Base-by-base conservation (phyloP, 2,888 invertebrate species). In the Acronicta aceris region DNA sequence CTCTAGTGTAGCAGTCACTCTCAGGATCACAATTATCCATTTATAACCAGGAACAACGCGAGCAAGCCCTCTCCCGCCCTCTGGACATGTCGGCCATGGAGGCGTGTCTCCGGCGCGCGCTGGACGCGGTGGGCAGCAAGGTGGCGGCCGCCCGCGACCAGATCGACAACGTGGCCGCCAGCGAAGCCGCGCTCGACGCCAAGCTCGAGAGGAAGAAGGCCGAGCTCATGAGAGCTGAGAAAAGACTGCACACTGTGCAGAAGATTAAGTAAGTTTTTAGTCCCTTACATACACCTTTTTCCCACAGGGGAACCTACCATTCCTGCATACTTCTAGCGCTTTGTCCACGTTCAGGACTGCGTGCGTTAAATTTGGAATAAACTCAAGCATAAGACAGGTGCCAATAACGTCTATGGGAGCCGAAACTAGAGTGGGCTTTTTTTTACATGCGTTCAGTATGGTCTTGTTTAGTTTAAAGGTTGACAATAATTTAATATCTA, bases 211-310 rank as follows among this genome's bases (percentile, higher is more conserved):
- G 99, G 61, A 97, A 98, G 73, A 96, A 96, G 73, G 96, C 97
- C 0, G 99, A 99, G 86, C 95, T 99, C 71, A 98, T 98, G 79
- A 95, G 99, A 54, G 98, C 98, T 71, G 98, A 98, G 88, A 99
- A 99, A 89, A 95, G 99, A 38, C 94, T 99, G 48, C 97, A 98
- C 81, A 98, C 99, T 0, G 95, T 99, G 76, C 98, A 98, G 91
- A 99, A 98, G 95, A 99, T 99, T 70, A 97, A 98, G 97, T 97
- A 74, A 84, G 86, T 36, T 12, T n/a, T n/a, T n/a, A n/a, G n/a
- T n/a, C n/a, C n/a, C 8, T 36, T 12, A 36, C 0, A 5, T 13
- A 36, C 36, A 27, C 27, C 1, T 7, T n/a, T n/a, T n/a, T n/a
- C n/a, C n/a, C n/a, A n/a, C n/a, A 21, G 21, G 21, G 4, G 4